phyloP scores from a whole-genome alignment of 2,797 vertebrate genomes.

The Urophycis tenuis region DNA sequence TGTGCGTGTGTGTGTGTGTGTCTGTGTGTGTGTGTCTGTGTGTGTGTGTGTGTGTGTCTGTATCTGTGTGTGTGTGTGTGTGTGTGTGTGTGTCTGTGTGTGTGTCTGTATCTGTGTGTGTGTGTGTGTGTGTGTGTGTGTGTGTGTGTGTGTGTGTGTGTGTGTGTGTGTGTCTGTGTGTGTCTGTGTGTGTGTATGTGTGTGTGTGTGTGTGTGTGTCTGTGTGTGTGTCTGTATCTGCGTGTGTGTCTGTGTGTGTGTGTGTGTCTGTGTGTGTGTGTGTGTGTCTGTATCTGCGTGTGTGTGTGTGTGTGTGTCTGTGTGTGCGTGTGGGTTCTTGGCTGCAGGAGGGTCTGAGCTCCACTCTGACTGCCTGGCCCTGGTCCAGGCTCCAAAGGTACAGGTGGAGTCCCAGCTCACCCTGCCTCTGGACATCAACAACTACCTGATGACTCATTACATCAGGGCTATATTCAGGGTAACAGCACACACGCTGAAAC shows the following conservation, averaged over 20 bases:
- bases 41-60: neutral
- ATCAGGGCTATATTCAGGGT: constrained; percentile 86
- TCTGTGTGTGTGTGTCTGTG: constrained; percentile 14
- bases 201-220: neutral
- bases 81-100: neutral
- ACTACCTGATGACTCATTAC: constrained; percentile 90
- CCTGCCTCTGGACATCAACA: constrained; percentile 90
- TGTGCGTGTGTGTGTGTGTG: constrained; percentile 17
- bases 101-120: neutral
- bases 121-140: neutral
- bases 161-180: neutral
- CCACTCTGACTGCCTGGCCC: constrained; percentile 71
- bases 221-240: neutral
- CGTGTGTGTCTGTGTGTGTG: constrained; percentile 2
- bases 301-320: constrained; percentile 32
- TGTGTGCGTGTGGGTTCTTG: constrained; percentile 24
- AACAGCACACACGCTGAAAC: constrained; percentile 23
- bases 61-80: neutral
- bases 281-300: constrained; percentile 19
- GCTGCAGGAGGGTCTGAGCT: constrained; percentile 70
- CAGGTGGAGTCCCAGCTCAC: constrained; percentile 77
- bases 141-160: neutral
- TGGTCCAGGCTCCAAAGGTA: constrained; percentile 79
- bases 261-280: constrained; percentile 10
- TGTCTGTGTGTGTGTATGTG: neutral